Percentiles rank a stretch among this genome's conserved stretches.
These are phyloP conservation scores for Erithacus rubecula DNA, from an alignment of 2,797 vertebrate species.

Conservation along the genomic window DNA sequence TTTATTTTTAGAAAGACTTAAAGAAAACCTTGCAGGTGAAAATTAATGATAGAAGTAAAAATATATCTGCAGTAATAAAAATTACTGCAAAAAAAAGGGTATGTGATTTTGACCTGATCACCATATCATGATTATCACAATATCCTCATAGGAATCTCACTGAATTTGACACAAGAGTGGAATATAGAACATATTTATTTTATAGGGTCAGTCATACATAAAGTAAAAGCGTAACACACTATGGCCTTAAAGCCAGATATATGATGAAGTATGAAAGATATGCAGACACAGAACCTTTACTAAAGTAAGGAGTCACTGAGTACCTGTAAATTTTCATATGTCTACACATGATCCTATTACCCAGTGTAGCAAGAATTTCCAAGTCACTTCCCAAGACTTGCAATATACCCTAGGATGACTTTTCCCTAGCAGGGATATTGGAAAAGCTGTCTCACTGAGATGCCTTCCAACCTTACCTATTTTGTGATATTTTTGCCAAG, in stretches of 20 bases:
- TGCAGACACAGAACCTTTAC: neutral
- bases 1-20: neutral
- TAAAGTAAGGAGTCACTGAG: neutral
- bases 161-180: neutral
- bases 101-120: neutral
- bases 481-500: neutral
- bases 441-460: neutral
- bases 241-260: neutral
- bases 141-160: neutral
- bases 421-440: no score
- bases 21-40: neutral
- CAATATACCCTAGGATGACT: neutral
- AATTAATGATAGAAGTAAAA: neutral
- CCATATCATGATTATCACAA: neutral
- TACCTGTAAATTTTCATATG: neutral
- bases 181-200: neutral
- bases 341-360: neutral
- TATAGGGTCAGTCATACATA: neutral
- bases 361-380: neutral
- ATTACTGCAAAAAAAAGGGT: no score
- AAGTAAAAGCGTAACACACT: neutral
- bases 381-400: neutral
- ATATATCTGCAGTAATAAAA: neutral
- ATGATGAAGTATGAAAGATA: neutral
- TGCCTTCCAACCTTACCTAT: neutral